Percentiles rank a stretch among this genome's conserved stretches.
Evolutionary conservation across 2,888 invertebrate genomes (phyloP).

Genomic region (Drosophila suboccidentalis): DNA sequence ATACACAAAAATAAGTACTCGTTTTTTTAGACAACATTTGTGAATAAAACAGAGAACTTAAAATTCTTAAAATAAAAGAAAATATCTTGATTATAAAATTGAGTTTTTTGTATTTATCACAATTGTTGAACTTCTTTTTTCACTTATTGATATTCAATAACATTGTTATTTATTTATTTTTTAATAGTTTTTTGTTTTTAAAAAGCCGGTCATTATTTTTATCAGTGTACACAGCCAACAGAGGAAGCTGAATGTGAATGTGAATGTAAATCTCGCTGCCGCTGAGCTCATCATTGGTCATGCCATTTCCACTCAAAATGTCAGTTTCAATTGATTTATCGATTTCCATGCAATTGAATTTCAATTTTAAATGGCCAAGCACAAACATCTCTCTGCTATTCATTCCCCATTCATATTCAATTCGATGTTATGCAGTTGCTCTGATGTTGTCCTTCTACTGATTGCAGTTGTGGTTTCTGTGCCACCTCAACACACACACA

Average conservation of each 20-base stretch:
- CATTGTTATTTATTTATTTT: no score
- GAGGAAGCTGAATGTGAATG: background rate
- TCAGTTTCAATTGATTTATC: conserved; percentile 65
- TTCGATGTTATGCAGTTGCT: conserved; percentile 32
- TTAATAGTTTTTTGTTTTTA: no score
- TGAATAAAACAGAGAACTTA: no score
- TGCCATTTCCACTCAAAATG: conserved; percentile 38
- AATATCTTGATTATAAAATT: no score
- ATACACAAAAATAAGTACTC: background rate
- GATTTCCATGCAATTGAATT: conserved; percentile 66
- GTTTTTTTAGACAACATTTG: no score
- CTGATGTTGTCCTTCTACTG: conserved; percentile 44
- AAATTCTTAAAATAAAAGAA: no score
- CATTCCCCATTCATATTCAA: conserved; percentile 6
- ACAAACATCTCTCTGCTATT: conserved; percentile 37
- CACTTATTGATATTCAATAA: no score
- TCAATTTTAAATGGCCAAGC: conserved; percentile 60
- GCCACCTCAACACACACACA: conserved; percentile 16
- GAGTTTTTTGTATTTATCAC: no score
- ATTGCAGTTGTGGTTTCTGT: conserved; percentile 51
- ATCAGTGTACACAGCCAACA: background rate
- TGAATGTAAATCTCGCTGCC: background rate
- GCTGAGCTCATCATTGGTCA: conserved; percentile 33
- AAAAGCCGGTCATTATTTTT: background rate
- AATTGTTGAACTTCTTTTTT: no score